Conservation (phyloP, 2,797 vertebrate genomes). For the Acropternis orthonyx region DNA sequence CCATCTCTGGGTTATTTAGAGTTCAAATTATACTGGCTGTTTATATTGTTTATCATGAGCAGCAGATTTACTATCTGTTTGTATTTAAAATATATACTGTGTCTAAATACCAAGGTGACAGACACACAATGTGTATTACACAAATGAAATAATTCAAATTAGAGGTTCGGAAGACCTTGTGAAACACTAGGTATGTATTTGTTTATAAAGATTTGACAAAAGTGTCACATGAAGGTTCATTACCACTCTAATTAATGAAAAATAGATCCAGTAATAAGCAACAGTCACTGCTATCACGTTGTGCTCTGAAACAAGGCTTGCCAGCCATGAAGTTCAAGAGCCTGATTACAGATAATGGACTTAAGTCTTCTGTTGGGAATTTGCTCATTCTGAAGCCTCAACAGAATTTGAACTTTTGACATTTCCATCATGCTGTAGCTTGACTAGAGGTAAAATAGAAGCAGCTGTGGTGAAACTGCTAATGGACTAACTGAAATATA, state of each 20-base stretch:
- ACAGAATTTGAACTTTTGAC: constrained; percentile 48
- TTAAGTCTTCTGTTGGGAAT: constrained; percentile 54
- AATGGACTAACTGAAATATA: not conserved
- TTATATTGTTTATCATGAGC: constrained; percentile 18
- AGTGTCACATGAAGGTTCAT: constrained; percentile 10
- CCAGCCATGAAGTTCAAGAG: constrained; percentile 28
- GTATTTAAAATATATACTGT: not conserved
- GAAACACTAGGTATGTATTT: not conserved
- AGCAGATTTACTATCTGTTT: constrained; percentile 24
- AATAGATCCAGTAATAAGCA: constrained; percentile 19
- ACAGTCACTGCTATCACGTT: not conserved
- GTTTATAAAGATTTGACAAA: constrained; percentile 13
- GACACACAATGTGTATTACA: not conserved
- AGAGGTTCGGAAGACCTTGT: not conserved
- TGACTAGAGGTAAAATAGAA: constrained; percentile 29
- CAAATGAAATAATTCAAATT: constrained; percentile 20
- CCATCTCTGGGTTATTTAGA: not conserved
- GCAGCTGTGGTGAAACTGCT: not conserved
- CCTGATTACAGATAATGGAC: constrained; percentile 55
- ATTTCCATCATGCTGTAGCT: not conserved
- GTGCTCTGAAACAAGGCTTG: not conserved
- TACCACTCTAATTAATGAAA: constrained; percentile 47
- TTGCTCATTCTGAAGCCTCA: constrained; percentile 19
- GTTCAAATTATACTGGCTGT: constrained; percentile 15
- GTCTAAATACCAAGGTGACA: constrained; percentile 26